These are phyloP conservation scores for Belgica antarctica DNA, from an alignment of 2,888 invertebrate genomes.

Conservation along the genomic window DNA sequence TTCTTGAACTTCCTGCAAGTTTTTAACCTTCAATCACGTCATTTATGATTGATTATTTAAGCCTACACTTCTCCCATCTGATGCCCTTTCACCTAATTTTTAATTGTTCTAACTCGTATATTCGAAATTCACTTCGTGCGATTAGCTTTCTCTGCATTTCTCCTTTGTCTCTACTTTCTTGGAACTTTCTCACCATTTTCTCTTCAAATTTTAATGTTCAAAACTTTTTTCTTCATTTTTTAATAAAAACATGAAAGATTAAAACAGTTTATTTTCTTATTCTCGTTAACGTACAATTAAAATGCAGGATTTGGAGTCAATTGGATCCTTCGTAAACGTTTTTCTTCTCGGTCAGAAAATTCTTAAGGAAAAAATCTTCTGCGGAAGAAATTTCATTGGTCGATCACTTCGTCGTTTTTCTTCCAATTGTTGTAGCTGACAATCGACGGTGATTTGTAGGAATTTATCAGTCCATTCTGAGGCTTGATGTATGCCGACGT, in stretches of 20 bases:
- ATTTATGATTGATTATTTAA: too few relatives aligned
- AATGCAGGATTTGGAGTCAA: not conserved
- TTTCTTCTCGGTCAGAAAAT: too few relatives aligned
- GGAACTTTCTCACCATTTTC: slow-evolving; percentile 25
- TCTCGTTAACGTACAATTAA: slow-evolving; percentile 6
- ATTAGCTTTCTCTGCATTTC: not conserved
- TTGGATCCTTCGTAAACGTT: slow-evolving; percentile 10
- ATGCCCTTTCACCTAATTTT: too few relatives aligned
- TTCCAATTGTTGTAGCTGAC: slow-evolving; percentile 29
- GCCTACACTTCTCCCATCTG: too few relatives aligned
- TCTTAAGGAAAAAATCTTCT: not conserved
- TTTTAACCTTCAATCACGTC: too few relatives aligned
- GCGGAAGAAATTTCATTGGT: slow-evolving; percentile 31
- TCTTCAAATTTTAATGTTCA: slow-evolving; percentile 2
- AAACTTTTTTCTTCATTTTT: not conserved
- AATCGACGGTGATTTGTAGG: slow-evolving; percentile 21
- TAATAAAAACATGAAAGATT: not conserved
- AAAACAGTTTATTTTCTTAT: slow-evolving; percentile 1
- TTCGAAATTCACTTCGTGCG: not conserved
- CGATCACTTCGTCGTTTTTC: slow-evolving; percentile 35
- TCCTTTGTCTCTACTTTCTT: not conserved
- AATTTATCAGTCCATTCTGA: slow-evolving; percentile 24
- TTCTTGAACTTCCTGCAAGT: too few relatives aligned
- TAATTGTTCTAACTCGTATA: not conserved
- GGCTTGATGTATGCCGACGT: slow-evolving; percentile 19